These are phyloP conservation scores for Pavo muticus DNA, from an alignment of 2,113 vertebrate genomes.

Conservation along the genomic window DNA sequence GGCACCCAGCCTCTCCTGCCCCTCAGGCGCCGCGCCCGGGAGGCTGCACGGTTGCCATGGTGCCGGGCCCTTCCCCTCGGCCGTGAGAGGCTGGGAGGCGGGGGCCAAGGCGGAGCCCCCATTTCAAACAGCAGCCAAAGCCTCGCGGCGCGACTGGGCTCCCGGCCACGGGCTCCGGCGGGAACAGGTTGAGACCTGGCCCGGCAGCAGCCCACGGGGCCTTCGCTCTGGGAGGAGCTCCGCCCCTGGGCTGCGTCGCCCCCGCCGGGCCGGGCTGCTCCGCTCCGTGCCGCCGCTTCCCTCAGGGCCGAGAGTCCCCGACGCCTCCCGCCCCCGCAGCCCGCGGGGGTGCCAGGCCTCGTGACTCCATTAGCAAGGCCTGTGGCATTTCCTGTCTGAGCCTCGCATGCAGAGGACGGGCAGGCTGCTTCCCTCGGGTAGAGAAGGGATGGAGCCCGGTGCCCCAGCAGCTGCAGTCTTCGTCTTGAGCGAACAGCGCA, in stretches of 20 bases:
- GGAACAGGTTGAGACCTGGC: constrained; percentile 22
- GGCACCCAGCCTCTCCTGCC: neutral
- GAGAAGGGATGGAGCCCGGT: neutral
- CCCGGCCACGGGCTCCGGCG: neutral
- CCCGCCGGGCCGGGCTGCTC: too few relatives aligned
- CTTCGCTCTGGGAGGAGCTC: too few relatives aligned
- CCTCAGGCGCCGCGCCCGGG: neutral
- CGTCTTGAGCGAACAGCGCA: neutral
- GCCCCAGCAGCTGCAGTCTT: neutral
- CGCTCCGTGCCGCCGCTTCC: neutral
- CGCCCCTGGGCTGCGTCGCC: too few relatives aligned
- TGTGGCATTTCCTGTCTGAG: constrained; percentile 27
- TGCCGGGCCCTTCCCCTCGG: neutral
- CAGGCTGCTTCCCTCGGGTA: neutral
- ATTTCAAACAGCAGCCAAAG: constrained; percentile 55
- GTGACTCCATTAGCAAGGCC: constrained; percentile 3
- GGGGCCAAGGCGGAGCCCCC: neutral
- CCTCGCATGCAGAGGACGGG: neutral
- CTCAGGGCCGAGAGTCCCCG: neutral
- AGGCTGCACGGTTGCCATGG: neutral
- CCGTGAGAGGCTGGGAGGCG: constrained; percentile 14
- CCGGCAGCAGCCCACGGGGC: neutral
- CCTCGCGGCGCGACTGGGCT: neutral
- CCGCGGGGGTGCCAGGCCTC: neutral
- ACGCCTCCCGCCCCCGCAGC: neutral